Evolutionary conservation across 2,888 invertebrate species (phyloP), one percentile per base, ranked within the genome.

Genomic region (Coelopa pilipes): DNA sequence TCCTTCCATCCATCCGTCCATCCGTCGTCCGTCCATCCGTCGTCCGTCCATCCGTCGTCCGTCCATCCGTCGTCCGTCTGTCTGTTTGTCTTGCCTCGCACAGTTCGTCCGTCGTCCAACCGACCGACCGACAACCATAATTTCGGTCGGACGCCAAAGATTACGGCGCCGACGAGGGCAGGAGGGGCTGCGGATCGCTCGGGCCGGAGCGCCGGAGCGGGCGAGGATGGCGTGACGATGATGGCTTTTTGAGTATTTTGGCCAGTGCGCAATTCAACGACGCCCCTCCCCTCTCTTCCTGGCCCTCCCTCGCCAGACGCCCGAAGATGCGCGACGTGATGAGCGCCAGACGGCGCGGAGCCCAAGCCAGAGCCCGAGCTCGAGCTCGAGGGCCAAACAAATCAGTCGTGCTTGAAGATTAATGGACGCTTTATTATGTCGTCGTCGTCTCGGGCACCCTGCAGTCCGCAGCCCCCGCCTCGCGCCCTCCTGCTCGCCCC

Each of bases 331-430:
- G 65, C 46, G 65, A 65, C 47, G 65, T 65, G 65, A 65, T 65
- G 65, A 12, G 47, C 12, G 17, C 34, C 65, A 65, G 65, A 65
- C 65, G 46, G 13, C 46, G 34, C 17, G 65, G 17, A 15, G 9
- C 47, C n/a, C n/a, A 19, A 19, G 19, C n/a, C 12, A 15, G n/a
- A n/a, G n/a, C n/a, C n/a, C n/a, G n/a, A n/a, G 55, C 55, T 17
- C 53, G 53, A 53, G 60, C 60, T 3, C 15, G 66, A 76, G 82
- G 83, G 84, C 82, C 84, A 85, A 85, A 84, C 84, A 85, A 84
- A 85, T 84, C 85, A 84, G 83, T 84, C 84, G 84, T 83, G 85
- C 84, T 81, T 82, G 80, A 84, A 84, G 84, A 84, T 84, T 84
- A 84, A 84, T 84, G 82, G 82, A 81, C 78, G 84, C 84, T 84